These are phyloP conservation scores for Loxodonta africana DNA, from an alignment of 2,113 vertebrate genomes.

Conservation along the genomic window DNA sequence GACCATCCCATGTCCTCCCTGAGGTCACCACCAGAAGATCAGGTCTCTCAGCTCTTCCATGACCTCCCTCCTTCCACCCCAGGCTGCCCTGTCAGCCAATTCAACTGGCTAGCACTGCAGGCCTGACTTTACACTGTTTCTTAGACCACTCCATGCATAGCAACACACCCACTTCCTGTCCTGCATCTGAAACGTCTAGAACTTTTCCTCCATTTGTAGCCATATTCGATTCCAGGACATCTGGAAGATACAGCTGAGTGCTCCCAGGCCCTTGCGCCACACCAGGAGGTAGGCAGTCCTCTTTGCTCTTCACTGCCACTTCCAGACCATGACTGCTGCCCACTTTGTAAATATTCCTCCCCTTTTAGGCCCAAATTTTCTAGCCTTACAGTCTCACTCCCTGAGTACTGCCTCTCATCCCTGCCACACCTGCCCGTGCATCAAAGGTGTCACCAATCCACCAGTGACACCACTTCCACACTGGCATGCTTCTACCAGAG, in stretches of 20 bases:
- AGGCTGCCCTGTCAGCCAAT: neutral
- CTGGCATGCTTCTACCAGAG: accelerated
- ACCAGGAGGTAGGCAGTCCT: neutral
- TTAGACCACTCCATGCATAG: accelerated
- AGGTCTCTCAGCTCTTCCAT: neutral
- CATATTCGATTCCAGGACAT: neutral
- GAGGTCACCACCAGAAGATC: neutral
- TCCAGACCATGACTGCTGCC: neutral
- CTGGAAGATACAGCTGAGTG: neutral
- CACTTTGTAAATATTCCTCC: neutral
- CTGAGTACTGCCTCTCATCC: neutral
- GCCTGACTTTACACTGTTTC: neutral
- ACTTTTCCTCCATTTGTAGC: neutral
- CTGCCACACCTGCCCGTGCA: accelerated
- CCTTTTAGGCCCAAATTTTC: neutral
- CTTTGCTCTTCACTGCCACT: neutral
- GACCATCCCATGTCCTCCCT: neutral
- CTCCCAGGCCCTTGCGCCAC: neutral
- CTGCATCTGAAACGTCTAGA: neutral
- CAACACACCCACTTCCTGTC: neutral
- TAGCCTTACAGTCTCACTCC: neutral
- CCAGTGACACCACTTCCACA: neutral
- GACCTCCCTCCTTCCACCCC: neutral
- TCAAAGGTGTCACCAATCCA: neutral
- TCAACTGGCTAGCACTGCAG: accelerated